phyloP scores from a whole-genome alignment of 1,140 invertebrate species.

The Cheumatopsyche charites region DNA sequence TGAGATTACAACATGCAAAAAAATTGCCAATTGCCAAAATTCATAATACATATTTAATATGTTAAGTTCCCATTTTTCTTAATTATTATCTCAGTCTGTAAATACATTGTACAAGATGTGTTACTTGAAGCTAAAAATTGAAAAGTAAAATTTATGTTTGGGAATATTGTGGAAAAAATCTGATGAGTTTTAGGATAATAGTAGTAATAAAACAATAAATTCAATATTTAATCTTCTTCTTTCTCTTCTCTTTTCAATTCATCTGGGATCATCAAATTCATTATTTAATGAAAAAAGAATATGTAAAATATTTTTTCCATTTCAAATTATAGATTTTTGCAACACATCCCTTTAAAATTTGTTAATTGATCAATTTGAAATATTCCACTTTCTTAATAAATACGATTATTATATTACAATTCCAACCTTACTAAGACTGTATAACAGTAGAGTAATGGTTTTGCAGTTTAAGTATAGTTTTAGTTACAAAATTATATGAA shows the following conservation, averaged over 20 bases:
- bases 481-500: conserved; percentile 26
- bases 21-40: no score
- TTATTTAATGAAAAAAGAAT: no score
- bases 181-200: no score
- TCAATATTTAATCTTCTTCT: no score
- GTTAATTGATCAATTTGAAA: conserved; percentile 29
- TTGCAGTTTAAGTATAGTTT: background rate
- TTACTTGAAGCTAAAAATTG: no score
- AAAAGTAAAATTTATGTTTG: background rate
- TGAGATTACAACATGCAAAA: no score
- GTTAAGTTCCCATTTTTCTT: background rate
- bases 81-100: conserved; percentile 19
- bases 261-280: no score
- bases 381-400: conserved; percentile 27
- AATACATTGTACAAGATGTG: background rate
- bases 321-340: background rate
- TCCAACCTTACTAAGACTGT: conserved; percentile 37
- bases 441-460: conserved; percentile 43
- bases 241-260: no score
- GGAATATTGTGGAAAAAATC: conserved; percentile 2
- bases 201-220: no score
- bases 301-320: no score
- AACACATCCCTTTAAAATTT: conserved; percentile 9
- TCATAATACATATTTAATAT: background rate
- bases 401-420: conserved; percentile 36